Percentiles rank a stretch among this genome's conserved stretches.
These are phyloP conservation scores for Atractosteus spatula DNA, from an alignment of 2,113 vertebrate species.

Conservation along the genomic window DNA sequence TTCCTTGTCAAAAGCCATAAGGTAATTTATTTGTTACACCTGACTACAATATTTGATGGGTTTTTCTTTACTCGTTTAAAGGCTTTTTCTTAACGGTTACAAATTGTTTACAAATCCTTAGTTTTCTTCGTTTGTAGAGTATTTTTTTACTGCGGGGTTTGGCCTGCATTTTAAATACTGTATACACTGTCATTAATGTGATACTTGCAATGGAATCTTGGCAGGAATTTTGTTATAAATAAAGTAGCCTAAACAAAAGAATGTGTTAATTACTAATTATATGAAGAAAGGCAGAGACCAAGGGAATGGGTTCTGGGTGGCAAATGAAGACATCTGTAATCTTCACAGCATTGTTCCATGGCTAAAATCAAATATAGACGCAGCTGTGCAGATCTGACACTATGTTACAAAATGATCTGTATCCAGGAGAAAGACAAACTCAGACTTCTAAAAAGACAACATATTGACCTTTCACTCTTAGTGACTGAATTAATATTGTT, in stretches of 20 bases:
- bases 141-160: conserved; percentile 42
- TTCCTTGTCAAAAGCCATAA: too few relatives aligned
- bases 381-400: too few relatives aligned
- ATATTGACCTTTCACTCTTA: too few relatives aligned
- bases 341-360: too few relatives aligned
- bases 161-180: conserved; percentile 60
- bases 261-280: conserved; percentile 72
- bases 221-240: conserved; percentile 64
- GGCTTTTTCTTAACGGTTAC: too few relatives aligned
- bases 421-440: conserved; percentile 25
- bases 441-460: too few relatives aligned
- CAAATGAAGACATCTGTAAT: conserved; percentile 26
- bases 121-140: conserved; percentile 3
- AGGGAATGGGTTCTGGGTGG: conserved; percentile 40
- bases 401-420: too few relatives aligned
- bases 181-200: conserved; percentile 65
- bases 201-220: conserved; percentile 75
- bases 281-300: conserved; percentile 41
- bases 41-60: too few relatives aligned
- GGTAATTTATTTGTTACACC: too few relatives aligned
- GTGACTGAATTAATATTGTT: too few relatives aligned
- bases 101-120: too few relatives aligned
- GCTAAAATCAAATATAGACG: conserved; percentile 18
- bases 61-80: too few relatives aligned
- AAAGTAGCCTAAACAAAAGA: conserved; percentile 58